Base-by-base conservation (phyloP, 1,140 invertebrate species). In the Eriosoma lanigerum region DNA sequence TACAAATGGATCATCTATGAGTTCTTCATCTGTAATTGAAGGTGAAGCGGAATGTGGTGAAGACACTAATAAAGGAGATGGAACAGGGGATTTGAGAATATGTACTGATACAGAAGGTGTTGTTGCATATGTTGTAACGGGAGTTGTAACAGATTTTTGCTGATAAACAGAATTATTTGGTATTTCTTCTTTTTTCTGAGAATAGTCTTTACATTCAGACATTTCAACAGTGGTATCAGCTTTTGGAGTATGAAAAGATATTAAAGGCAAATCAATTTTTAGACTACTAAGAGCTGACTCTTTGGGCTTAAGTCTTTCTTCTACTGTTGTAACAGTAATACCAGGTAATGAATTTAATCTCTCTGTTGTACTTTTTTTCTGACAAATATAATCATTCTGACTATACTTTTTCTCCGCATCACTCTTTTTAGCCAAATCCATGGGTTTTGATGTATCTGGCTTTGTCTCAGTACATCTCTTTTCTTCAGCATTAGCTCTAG, bases 11-110 rank as follows among this genome's bases (percentile, higher is more conserved):
- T 94, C 94, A 84, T 96, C 94, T 92, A 95, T 94, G 3, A 95
- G 89, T 83, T 96, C 94, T 85, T 96, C 94, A 83, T 96, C 94
- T 80, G 93, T 94, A 81, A 93, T 92, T 82, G 91, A 92, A 8
- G 94, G 93, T 3, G 93, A 94, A 52, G 90, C 89, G 6, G 92
- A 92, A 84, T 92, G 91, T 3, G 92, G 92, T 10, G 92, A 92
- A 1, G 91, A 89, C 4, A 89, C 89, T 19, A 92, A 88, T 60
- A 78, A 78, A 19, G 75, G 75, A 6, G 75, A 78, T 13, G 92
- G 91, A 0, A 90, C 91, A 3, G 92, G 92, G 78, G 92, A 93
- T 84, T 93, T 93, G 12, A 93, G 90, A 75, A 94, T 91, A 84
- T 93, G 92, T 68, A 94, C 88, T 50, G 91, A 91, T 3, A 93